phyloP scores from a whole-genome alignment of 2,888 invertebrate species.

The Drosophila meridionalis region DNA sequence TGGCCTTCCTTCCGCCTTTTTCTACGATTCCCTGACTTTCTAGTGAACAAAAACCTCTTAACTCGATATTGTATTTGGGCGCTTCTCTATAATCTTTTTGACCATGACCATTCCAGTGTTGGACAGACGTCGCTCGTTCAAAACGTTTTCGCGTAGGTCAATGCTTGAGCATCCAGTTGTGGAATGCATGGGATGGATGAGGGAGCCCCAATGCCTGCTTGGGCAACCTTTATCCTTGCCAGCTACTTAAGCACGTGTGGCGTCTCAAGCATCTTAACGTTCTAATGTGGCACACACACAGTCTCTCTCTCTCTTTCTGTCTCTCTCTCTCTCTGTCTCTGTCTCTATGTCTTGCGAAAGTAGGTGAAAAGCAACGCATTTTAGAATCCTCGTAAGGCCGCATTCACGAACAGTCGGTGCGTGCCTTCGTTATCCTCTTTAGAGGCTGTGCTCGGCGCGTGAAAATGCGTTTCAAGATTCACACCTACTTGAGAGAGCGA shows the following conservation, averaged over 20 bases:
- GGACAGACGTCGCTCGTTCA: background rate
- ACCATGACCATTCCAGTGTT: background rate
- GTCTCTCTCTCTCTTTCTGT: conserved; percentile 17
- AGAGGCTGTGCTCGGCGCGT: conserved; percentile 69
- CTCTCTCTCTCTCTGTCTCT: conserved; percentile 16
- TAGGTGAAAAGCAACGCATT: conserved; percentile 67
- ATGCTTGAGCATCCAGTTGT: conserved; percentile 6
- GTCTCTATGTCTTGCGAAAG: conserved; percentile 37
- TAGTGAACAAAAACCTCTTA: background rate
- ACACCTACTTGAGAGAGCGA: conserved; percentile 65
- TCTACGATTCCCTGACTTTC: background rate
- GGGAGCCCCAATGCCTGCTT: background rate
- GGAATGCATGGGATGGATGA: background rate
- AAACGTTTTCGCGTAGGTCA: conserved; percentile 37
- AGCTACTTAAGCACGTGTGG: conserved; percentile 76
- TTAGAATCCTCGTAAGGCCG: conserved; percentile 38
- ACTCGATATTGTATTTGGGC: background rate
- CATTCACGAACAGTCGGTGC: conserved; percentile 39
- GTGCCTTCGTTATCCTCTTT: conserved; percentile 48
- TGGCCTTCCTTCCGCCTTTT: too few species aligned
- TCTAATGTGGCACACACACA: conserved; percentile 51
- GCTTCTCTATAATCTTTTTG: background rate
- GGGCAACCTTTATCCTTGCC: conserved; percentile 16
- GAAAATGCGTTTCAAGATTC: conserved; percentile 79
- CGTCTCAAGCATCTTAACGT: conserved; percentile 64